A percentile compares a stretch with the other conserved stretches of the same genome.
These are phyloP conservation scores for Microcebus tavaratra DNA, from an alignment of 2,113 vertebrate species.

Conservation along the genomic window DNA sequence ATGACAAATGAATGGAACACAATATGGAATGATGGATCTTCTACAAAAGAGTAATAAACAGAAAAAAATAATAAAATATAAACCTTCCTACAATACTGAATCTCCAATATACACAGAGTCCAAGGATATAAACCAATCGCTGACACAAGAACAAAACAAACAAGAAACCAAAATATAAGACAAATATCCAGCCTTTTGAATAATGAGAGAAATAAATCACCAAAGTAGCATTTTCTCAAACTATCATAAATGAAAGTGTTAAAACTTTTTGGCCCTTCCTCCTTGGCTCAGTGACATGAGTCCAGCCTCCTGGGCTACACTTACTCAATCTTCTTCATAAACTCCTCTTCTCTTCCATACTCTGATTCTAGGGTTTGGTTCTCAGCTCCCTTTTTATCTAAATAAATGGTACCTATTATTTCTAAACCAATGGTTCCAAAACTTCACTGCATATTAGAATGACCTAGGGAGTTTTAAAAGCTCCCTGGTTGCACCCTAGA, in stretches of 20 bases:
- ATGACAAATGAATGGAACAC: not conserved
- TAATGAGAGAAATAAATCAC: not conserved
- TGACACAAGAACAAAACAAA: not conserved
- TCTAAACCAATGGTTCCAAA: not conserved
- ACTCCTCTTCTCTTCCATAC: not conserved
- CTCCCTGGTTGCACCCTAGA: not conserved
- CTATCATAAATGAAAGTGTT: not conserved
- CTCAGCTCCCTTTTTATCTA: not conserved
- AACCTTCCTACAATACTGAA: not conserved
- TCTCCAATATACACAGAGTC: not conserved
- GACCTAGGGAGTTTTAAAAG: not conserved
- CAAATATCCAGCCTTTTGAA: not conserved
- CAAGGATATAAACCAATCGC: not conserved
- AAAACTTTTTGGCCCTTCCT: not conserved
- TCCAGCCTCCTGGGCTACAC: not conserved
- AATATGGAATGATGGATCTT: not conserved
- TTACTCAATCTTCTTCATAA: not conserved
- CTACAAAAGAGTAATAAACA: not conserved
- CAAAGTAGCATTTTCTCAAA: slow-evolving; percentile 30
- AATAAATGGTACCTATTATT: slow-evolving; percentile 16
- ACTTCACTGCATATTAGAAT: not conserved
- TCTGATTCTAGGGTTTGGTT: not conserved
- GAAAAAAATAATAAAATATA: not conserved
- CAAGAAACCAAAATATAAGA: not conserved
- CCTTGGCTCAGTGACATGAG: not conserved